Conservation (phyloP, 2,888 invertebrate genomes). For the Callyntrura guangdongensis region DNA sequence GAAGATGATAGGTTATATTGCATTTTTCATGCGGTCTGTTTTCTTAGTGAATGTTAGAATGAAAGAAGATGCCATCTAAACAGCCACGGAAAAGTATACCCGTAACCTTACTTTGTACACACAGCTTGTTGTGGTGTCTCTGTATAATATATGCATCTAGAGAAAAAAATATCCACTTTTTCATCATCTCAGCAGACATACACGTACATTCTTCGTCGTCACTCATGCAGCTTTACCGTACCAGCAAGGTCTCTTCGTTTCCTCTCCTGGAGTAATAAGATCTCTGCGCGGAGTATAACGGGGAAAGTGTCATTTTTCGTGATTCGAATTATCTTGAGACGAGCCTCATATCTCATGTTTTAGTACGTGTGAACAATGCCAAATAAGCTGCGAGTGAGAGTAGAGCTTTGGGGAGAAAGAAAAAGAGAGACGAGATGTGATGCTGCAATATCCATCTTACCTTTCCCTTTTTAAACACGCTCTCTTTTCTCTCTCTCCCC, state of each 20-base stretch:
- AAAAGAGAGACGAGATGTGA: conserved; percentile 16
- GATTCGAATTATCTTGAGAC: conserved; percentile 85
- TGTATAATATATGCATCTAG: not conserved
- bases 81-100: not conserved
- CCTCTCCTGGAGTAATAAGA: conserved; percentile 66
- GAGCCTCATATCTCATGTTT: conserved; percentile 85
- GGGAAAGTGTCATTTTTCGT: conserved; percentile 85
- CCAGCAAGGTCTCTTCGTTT: conserved; percentile 11
- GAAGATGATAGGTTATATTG: conserved; percentile 74
- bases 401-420: conserved; percentile 28
- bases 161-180: conserved; percentile 20
- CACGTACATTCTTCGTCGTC: conserved; percentile 32
- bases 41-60: conserved; percentile 8
- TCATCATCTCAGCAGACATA: not conserved
- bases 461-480: conserved; percentile 20
- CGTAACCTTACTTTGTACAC: not conserved
- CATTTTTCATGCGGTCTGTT: conserved; percentile 65
- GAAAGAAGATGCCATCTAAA: not conserved
- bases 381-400: conserved; percentile 76
- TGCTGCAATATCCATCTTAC: conserved; percentile 53
- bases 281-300: conserved; percentile 64
- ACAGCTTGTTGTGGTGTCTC: not conserved
- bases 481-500: not conserved
- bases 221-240: not conserved
- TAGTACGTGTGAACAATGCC: conserved; percentile 85